Evolutionary conservation across 1,140 invertebrate genomes (phyloP).

Genomic region (Drosophila sucinea): DNA sequence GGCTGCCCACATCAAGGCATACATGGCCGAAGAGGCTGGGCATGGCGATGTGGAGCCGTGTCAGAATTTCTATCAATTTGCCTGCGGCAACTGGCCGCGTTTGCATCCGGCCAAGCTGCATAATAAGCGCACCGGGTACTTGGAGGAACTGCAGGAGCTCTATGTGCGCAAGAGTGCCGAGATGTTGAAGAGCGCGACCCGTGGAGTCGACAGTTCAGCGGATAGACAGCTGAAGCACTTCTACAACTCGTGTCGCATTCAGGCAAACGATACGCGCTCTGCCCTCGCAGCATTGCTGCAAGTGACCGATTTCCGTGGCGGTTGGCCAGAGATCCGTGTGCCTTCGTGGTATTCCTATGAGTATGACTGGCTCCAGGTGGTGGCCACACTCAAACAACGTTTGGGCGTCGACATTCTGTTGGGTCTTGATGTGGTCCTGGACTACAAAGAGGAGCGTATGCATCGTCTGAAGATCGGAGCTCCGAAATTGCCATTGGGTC

Average conservation of each 20-base stretch:
- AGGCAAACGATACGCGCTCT: constrained; percentile 45
- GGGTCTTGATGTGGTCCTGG: constrained; percentile 66
- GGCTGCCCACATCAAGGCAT: constrained; percentile 87
- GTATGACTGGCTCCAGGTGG: constrained; percentile 72
- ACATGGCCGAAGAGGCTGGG: constrained; percentile 87
- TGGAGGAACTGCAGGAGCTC: constrained; percentile 87
- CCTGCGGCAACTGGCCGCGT: constrained; percentile 86
- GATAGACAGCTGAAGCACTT: constrained; percentile 89
- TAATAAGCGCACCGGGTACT: constrained; percentile 89
- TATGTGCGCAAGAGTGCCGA: constrained; percentile 71
- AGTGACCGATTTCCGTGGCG: constrained; percentile 66
- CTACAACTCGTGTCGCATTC: constrained; percentile 91
- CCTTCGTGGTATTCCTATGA: constrained; percentile 70
- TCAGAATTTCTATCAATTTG: constrained; percentile 91
- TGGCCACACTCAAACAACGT: constrained; percentile 58
- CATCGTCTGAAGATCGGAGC: constrained; percentile 72
- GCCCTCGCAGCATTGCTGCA: constrained; percentile 50
- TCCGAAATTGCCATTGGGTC: constrained; percentile 56
- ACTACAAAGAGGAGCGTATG: constrained; percentile 69
- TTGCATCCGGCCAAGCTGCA: constrained; percentile 55
- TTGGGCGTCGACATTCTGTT: constrained; percentile 74
- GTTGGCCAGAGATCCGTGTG: constrained; percentile 69
- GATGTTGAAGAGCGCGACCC: constrained; percentile 58
- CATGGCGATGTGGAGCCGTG: constrained; percentile 88
- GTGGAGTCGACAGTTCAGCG: constrained; percentile 51